Evolutionary conservation across 2,797 vertebrate genomes (phyloP), one percentile per base, ranked within the genome.

Genomic region (Phrynocephalus vlangalii): DNA sequence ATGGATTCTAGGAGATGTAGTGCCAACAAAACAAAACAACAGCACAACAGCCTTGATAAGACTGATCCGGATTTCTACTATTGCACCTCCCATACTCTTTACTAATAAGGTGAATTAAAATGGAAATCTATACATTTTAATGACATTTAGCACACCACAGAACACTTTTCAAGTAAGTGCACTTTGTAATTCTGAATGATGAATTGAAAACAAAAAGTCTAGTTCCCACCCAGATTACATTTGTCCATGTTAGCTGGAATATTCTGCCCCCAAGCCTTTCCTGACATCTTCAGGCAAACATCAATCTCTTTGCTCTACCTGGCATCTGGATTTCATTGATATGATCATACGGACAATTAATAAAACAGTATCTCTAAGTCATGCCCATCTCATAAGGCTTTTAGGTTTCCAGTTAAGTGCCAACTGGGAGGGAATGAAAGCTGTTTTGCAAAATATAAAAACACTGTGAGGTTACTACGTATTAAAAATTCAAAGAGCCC

Each of bases 91-190:
- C n/a, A 38, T 33, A 68, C 88, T 56, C 83, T 83, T 82, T 83
- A 18, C 15, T 93, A 85, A 81, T 87, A 83, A 67, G 3, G 7
- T 60, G 68, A 87, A 89, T 88, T 90, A 85, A 91, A 91, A 87
- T 1, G 6, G 92, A 89, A 91, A 85, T 1, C n/a, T 88, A 92
- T 94, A 85, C 86, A 94, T 92, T 92, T 93, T 95, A 92, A 95
- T 94, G 92, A 26, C 84, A 89, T 88, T 93, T 92, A 93, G 91
- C 70, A 56, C 18, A 81, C 93, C 87, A 92, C 0, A 91, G 81
- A 93, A 89, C 70, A 88, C 88, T 93, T 93, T 91, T 86, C 86
- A 63, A 86, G 84, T 90, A 79, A 91, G 90, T 82, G 77, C 89
- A 86, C 76, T 94, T 91, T 91, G 66, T 38, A 60, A 66, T 88